Evolutionary conservation across 2,113 vertebrate genomes (phyloP).

Genomic region (Ovis aries): DNA sequence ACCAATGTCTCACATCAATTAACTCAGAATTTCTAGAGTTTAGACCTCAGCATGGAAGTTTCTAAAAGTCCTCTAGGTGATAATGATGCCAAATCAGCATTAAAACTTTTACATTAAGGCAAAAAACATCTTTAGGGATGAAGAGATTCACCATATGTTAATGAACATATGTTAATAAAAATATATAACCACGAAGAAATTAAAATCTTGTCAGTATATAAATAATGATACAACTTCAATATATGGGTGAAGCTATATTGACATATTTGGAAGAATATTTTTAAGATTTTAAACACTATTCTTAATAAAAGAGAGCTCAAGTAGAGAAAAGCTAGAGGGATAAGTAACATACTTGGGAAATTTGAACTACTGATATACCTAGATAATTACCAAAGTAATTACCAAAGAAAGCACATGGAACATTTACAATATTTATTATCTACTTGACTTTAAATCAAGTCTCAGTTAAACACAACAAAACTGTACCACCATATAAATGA

Average conservation of each 20-base stretch:
- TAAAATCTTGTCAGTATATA: neutral
- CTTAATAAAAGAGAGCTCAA: neutral
- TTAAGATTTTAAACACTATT: neutral
- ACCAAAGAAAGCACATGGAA: neutral
- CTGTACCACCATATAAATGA: neutral
- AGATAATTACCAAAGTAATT: neutral
- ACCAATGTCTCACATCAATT: neutral
- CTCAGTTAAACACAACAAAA: neutral
- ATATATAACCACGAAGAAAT: neutral
- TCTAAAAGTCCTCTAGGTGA: neutral
- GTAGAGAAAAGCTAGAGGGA: neutral
- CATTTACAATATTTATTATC: neutral
- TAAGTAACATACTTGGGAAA: neutral
- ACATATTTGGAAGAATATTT: neutral
- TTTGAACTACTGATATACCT: neutral
- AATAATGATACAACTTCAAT: neutral
- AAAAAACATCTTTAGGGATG: neutral
- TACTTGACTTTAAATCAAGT: neutral
- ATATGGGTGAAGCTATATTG: neutral
- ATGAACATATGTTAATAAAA: neutral
- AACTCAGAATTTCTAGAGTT: neutral
- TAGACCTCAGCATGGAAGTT: neutral
- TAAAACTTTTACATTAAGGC: neutral
- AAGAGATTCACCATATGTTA: neutral
- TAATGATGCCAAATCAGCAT: neutral